A percentile compares a stretch with the other conserved stretches of the same genome.
Evolutionary conservation across 2,888 invertebrate species (phyloP).

Genomic region (Eilema caniola): DNA sequence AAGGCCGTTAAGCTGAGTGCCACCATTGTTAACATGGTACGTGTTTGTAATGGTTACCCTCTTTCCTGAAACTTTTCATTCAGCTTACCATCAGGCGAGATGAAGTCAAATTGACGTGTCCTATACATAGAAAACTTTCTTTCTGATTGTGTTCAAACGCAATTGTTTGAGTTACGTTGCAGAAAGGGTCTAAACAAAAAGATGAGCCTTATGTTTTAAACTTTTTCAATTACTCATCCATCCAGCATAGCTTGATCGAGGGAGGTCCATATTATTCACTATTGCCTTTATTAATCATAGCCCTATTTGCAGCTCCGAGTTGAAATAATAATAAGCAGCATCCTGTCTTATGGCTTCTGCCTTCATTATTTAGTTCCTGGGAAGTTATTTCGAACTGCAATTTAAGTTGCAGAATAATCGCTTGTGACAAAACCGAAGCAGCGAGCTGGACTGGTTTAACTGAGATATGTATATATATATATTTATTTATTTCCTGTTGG

Average conservation of each 20-base stretch:
- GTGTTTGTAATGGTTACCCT: too few relatives aligned
- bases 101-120: too few relatives aligned
- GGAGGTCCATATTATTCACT: background rate
- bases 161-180: background rate
- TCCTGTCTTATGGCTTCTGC: constrained; percentile 18
- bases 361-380: constrained; percentile 27
- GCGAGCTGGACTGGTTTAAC: constrained; percentile 35
- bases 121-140: too few relatives aligned
- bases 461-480: too few relatives aligned
- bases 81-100: too few relatives aligned
- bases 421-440: constrained; percentile 31
- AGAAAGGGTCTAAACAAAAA: background rate
- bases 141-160: background rate
- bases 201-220: constrained; percentile 1
- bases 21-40: too few relatives aligned
- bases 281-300: constrained; percentile 2
- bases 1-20: too few relatives aligned
- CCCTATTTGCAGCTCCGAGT: background rate
- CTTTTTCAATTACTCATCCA: constrained; percentile 1
- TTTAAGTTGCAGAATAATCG: constrained; percentile 47
- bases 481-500: constrained; percentile 27
- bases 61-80: too few relatives aligned
- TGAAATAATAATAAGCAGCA: constrained; percentile 14
- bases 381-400: constrained; percentile 47
- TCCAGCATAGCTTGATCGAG: background rate